Evolutionary conservation across 1,140 invertebrate genomes (phyloP).

Genomic region (Drosophila bocki): DNA sequence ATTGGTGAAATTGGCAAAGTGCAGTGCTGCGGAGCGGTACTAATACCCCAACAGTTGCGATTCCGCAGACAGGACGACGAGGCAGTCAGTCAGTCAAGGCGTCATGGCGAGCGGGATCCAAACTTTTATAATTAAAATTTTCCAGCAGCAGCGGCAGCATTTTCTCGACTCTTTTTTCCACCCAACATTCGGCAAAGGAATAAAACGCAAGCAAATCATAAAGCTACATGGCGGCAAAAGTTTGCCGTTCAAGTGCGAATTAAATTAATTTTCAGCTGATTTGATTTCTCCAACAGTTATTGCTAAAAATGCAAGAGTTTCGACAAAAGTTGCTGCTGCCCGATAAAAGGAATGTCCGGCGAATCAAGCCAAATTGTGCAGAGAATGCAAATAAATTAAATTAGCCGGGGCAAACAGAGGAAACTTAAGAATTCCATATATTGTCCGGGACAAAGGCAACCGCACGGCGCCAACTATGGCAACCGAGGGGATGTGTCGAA

Average conservation of each 20-base stretch:
- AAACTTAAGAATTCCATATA: slow-evolving; percentile 40
- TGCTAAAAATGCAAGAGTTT: slow-evolving; percentile 52
- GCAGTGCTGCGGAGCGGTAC: slow-evolving; percentile 36
- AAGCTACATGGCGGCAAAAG: slow-evolving; percentile 68
- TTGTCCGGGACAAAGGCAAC: slow-evolving; percentile 14
- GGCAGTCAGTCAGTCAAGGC: slow-evolving; percentile 39
- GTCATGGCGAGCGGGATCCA: slow-evolving; percentile 69
- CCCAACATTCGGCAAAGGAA: slow-evolving; percentile 14
- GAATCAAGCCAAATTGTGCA: slow-evolving; percentile 34
- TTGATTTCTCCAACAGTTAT: slow-evolving; percentile 71
- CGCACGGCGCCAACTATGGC: slow-evolving; percentile 38
- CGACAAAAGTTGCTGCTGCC: slow-evolving; percentile 29
- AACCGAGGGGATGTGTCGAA: slow-evolving; percentile 22
- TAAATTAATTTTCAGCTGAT: slow-evolving; percentile 84
- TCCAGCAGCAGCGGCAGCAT: slow-evolving; percentile 27
- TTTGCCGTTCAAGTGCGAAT: slow-evolving; percentile 72
- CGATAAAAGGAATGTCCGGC: slow-evolving; percentile 15
- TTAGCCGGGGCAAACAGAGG: slow-evolving; percentile 21
- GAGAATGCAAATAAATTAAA: slow-evolving; percentile 53
- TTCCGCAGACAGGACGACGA: slow-evolving; percentile 9
- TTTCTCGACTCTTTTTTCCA: slow-evolving; percentile 24
- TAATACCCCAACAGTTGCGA: slow-evolving; percentile 50
- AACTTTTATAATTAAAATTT: slow-evolving; percentile 84
- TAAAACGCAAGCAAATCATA: slow-evolving; percentile 65
- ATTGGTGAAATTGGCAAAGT: slow-evolving; percentile 77